phyloP scores from a whole-genome alignment of 1,140 invertebrate genomes.

The Diachasma alloeum region DNA sequence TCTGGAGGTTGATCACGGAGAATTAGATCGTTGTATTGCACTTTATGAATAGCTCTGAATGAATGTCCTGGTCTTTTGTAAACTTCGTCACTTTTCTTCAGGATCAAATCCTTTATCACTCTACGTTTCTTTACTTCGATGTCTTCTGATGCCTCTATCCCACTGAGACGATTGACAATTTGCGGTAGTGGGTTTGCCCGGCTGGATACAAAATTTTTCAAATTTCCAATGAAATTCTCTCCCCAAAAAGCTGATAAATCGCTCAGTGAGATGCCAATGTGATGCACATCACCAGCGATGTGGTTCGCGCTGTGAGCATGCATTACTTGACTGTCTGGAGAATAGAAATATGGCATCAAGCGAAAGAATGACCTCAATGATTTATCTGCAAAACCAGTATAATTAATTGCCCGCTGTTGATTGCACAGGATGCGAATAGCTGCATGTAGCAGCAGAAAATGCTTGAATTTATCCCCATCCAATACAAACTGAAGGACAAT shows the following conservation, averaged over 20 bases:
- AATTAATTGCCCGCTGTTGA: neutral
- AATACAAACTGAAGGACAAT: neutral
- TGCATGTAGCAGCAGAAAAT: slow-evolving; percentile 13
- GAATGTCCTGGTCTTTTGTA: no score
- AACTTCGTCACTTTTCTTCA: no score
- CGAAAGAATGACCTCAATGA: slow-evolving; percentile 22
- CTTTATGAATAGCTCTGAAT: neutral
- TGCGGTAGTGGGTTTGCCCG: neutral
- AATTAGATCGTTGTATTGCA: neutral
- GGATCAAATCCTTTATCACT: no score
- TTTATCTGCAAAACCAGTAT: neutral
- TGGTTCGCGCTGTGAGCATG: slow-evolving; percentile 36
- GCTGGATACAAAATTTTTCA: neutral
- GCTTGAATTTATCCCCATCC: neutral
- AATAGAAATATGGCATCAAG: slow-evolving; percentile 25
- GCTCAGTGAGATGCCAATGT: no score
- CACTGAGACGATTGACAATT: neutral
- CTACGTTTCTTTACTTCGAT: neutral
- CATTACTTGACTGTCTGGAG: slow-evolving; percentile 23
- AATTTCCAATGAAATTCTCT: no score
- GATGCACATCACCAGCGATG: neutral
- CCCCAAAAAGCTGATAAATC: no score
- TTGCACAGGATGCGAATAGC: slow-evolving; percentile 9
- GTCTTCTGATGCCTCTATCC: neutral
- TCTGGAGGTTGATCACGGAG: neutral